Conservation (phyloP, 1,140 invertebrate genomes). For the Drosophila arawakana region DNA sequence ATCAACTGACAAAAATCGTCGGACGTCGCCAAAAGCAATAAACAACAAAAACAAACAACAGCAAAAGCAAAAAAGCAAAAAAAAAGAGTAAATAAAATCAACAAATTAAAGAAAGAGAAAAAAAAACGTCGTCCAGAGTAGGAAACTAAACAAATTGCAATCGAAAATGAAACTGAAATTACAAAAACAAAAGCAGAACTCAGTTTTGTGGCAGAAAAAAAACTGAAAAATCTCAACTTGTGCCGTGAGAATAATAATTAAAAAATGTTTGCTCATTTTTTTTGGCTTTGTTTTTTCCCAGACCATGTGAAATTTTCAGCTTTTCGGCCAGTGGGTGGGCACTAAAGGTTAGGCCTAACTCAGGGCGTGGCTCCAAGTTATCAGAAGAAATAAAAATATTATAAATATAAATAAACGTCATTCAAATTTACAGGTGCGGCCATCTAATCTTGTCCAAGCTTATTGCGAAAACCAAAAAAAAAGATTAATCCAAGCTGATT, state of each 20-base stretch:
- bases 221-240: conserved; percentile 29
- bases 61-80: conserved; percentile 5
- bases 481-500: conserved; percentile 17
- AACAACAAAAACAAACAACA: conserved; percentile 52
- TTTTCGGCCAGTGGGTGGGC: conserved; percentile 42
- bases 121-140: conserved; percentile 34
- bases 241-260: conserved; percentile 79
- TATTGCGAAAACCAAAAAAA: conserved; percentile 25
- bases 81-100: conserved; percentile 23
- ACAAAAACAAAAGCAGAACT: conserved; percentile 38
- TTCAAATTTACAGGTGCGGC: conserved; percentile 46
- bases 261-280: conserved; percentile 49
- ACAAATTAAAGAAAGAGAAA: conserved; percentile 21
- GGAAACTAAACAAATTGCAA: conserved; percentile 71
- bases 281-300: conserved; percentile 5
- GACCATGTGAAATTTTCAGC: conserved; percentile 62
- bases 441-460: conserved; percentile 33
- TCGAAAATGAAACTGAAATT: conserved; percentile 70
- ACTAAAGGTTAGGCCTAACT: conserved; percentile 34
- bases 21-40: conserved; percentile 59
- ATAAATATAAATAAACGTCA: conserved; percentile 27
- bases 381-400: conserved; percentile 20
- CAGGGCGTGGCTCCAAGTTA: conserved; percentile 30
- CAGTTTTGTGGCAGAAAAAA: no score
- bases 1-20: conserved; percentile 82